Evolutionary conservation across 1,140 invertebrate species (phyloP), one percentile per base, ranked within the genome.

Genomic region (Asobara japonica): DNA sequence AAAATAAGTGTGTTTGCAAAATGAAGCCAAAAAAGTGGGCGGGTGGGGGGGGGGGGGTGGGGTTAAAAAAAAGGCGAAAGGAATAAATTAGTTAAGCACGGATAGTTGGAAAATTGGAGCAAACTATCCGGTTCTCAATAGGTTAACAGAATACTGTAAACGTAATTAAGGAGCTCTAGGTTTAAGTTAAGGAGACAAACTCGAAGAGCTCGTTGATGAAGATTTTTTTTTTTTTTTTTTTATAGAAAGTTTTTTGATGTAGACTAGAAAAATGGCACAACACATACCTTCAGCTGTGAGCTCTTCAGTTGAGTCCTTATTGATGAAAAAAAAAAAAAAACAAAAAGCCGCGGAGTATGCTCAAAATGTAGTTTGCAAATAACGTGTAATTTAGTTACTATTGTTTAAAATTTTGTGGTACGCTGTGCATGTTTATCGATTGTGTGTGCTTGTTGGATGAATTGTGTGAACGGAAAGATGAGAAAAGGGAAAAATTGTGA

Each of bases 271-370:
- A n/a, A n/a, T n/a, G n/a, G n/a, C n/a, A n/a, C n/a, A n/a, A n/a
- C n/a, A n/a, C n/a, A n/a, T n/a, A n/a, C n/a, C n/a, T n/a, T n/a
- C n/a, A n/a, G n/a, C n/a, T n/a, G n/a, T n/a, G n/a, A n/a, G n/a
- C n/a, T n/a, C n/a, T n/a, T n/a, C n/a, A n/a, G n/a, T n/a, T n/a
- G n/a, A n/a, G n/a, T n/a, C n/a, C n/a, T n/a, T n/a, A n/a, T n/a
- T n/a, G n/a, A n/a, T n/a, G n/a, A n/a, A n/a, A n/a, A n/a, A n/a
- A n/a, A n/a, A n/a, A n/a, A n/a, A 69, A 77, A 71, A 78, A 13
- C n/a, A 79, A 74, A 73, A 78, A 84, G 81, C 80, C 83, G 80
- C 80, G 79, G 72, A 77, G 73, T 82, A 84, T 83, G 83, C 82
- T 84, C 83, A 84, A 84, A 84, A 77, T 70, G 74, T 81, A 80